Base-by-base conservation (phyloP, 2,797 vertebrate species). In the Silurus aristotelis region DNA sequence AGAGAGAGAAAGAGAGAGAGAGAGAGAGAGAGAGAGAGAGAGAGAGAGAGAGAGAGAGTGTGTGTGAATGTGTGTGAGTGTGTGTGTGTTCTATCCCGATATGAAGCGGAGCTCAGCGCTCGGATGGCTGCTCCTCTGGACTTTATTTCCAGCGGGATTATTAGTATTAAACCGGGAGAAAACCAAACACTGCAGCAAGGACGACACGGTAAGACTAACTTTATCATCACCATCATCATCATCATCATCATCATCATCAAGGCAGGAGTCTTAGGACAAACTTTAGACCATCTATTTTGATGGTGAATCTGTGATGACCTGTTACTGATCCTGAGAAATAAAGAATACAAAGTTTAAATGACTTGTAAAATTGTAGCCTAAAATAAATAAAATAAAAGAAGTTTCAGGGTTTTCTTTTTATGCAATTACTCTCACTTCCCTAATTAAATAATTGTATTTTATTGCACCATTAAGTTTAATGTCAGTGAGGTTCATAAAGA, bases 51-150 rank as follows among this genome's bases (percentile, higher is more conserved):
- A 48, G n/a, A n/a, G n/a, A n/a, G n/a, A n/a, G n/a, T 0, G 31
- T 19, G 61, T 20, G 60, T 46, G 60, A 22, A 12, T 20, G n/a
- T 12, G 63, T 12, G 77, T 13, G 77, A n/a, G 31, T 6, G 60
- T 5, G 67, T 46, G 71, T 64, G 72, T 76, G 82, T 76, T 76
- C 92, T 92, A 91, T 89, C 90, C 91, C 91, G 95, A 92, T 93
- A 95, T 95, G 92, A 96, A 93, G 90, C 91, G 93, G 91, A 90
- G 88, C 31, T 87, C 83, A 91, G 96, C 94, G 90, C 90, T 96
- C 89, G 91, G 94, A 91, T 96, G 94, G 94, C 88, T 96, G 84
- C 89, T 97, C 86, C 90, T 97, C 89, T 90, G 93, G 90, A 92
- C 92, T 31, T 89, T 95, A 85, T 92, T 96, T 91, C 95, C 95